A percentile compares a stretch with the other conserved stretches of the same genome.
Conservation (phyloP, 92 coral and sea anemone genomes). For the Meandrina meandrites region DNA sequence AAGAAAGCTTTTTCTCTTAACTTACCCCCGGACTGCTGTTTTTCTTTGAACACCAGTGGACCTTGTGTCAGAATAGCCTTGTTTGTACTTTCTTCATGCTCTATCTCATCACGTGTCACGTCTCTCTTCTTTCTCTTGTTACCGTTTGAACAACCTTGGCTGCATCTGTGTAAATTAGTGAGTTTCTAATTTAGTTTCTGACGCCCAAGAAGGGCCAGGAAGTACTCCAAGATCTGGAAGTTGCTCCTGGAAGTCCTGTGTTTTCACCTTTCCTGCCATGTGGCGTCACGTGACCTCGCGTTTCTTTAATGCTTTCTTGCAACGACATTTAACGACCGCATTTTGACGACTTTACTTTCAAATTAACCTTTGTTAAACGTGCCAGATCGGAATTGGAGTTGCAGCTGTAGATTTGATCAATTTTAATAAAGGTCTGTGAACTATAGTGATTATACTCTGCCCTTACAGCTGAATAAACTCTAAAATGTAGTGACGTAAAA, state of each 20-base stretch:
- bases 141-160: not conserved
- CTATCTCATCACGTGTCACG: not conserved
- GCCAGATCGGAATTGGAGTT: too few relatives aligned
- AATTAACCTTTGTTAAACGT: too few relatives aligned
- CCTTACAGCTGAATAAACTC: too few relatives aligned
- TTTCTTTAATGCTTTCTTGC: too few relatives aligned
- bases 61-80: constrained; percentile 19
- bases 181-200: not conserved
- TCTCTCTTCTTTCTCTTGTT: constrained; percentile 35
- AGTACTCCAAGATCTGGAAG: not conserved
- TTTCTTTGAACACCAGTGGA: constrained; percentile 8
- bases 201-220: too few relatives aligned
- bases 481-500: too few relatives aligned
- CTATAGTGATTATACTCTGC: too few relatives aligned
- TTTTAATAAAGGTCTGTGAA: too few relatives aligned
- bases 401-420: too few relatives aligned
- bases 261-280: too few relatives aligned
- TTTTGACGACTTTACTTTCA: not conserved
- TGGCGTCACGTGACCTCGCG: too few relatives aligned
- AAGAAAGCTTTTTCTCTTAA: not conserved
- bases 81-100: constrained; percentile 37
- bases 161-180: constrained; percentile 16
- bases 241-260: not conserved
- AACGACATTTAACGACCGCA: not conserved
- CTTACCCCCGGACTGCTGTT: not conserved